phyloP scores from a whole-genome alignment of 2,797 vertebrate species.

The Heteromormyrus szaboi region DNA sequence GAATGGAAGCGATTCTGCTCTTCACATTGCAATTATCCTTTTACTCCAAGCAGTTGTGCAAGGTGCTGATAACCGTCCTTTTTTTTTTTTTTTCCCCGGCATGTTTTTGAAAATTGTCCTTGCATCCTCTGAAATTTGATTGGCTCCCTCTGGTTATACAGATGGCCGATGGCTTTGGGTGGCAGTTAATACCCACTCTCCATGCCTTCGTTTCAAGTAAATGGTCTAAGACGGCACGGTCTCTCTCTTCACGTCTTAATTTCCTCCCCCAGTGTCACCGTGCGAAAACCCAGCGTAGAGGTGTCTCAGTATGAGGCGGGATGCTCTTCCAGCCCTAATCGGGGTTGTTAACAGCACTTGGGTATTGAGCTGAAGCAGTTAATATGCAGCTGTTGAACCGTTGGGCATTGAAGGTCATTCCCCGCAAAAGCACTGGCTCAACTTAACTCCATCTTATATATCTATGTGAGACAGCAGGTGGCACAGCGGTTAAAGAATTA shows the following conservation, averaged over 20 bases:
- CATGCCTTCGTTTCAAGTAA: neutral
- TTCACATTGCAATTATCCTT: slow-evolving; percentile 1
- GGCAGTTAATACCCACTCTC: neutral
- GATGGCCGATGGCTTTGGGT: slow-evolving; percentile 12
- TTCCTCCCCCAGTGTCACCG: neutral
- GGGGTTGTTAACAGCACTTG: neutral
- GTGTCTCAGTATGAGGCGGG: neutral
- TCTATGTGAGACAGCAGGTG: neutral
- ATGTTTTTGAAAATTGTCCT: neutral
- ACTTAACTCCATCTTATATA: neutral
- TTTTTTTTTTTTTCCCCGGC: neutral
- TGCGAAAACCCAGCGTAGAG: neutral
- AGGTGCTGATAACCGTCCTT: neutral
- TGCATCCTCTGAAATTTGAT: slow-evolving; percentile 8
- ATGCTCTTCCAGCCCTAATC: neutral
- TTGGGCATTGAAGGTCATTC: neutral
- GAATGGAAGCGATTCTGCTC: neutral
- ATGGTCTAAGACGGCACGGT: neutral
- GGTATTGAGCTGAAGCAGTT: neutral
- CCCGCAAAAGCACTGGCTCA: neutral
- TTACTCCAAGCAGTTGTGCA: neutral
- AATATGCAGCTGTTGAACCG: neutral
- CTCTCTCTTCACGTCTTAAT: neutral
- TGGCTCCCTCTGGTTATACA: slow-evolving; percentile 1
- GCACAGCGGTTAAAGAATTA: neutral